Evolutionary conservation across 2,113 vertebrate genomes (phyloP), one percentile per base, ranked within the genome.

Genomic region (Eubucco bourcierii): DNA sequence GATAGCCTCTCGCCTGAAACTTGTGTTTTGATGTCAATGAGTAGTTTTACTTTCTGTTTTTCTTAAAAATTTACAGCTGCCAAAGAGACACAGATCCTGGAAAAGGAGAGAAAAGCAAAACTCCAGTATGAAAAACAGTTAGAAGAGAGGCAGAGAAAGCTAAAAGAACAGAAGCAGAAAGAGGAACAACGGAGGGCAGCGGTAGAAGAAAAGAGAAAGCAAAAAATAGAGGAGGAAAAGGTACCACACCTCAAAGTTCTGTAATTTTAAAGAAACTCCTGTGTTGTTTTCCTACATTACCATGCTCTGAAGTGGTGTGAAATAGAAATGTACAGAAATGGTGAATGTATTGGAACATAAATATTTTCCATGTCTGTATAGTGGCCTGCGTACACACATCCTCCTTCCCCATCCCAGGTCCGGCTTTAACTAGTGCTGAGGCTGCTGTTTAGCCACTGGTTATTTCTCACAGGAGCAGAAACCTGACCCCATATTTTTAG

Each of bases 121-220:
- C 84, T 98, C n/a, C 98, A 98, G 28, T 99, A 99, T 61, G 98
- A 99, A 93, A 98, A 98, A 33, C 98, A 99, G 86, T 83, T 99
- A 94, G 99, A 99, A 96, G 99, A 99, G 94, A 98, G 98, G 61
- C 99, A 98, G 59, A 98, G 96, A 66, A 99, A 98, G 58, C 91
- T 99, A 15, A 98, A 98, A 68, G 98, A 99, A 80, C 99, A 99
- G 87, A 98, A 98, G 65, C 98, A 94, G 90, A 99, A 98, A 89
- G 99, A 99, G 92, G 98, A 99, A 20, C 98, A 98, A 77, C 97
- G 98, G 72, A 98, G 99, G 72, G 66, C 97, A 55, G 98, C 98
- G 10, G 99, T 98, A 56, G 99, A 99, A 97, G 98, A 98, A 93
- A 99, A 99, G 90, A 98, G 99, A 91, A 99, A 98, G 93, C 98